phyloP scores from a whole-genome alignment of 1,140 invertebrate species.

The Zophobas morio region DNA sequence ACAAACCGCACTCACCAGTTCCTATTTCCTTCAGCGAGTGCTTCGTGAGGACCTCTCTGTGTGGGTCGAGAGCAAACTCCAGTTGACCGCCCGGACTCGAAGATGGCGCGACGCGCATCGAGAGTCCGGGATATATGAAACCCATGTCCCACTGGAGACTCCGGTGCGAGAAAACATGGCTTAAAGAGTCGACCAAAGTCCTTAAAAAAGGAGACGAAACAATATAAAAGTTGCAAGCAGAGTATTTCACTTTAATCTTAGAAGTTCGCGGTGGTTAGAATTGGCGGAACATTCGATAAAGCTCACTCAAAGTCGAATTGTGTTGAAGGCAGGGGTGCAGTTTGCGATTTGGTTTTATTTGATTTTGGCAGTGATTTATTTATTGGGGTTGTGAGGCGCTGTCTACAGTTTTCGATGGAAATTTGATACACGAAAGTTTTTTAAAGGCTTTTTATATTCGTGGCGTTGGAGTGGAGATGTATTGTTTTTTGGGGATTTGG shows the following conservation, averaged over 20 bases:
- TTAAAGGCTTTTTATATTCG: too few species aligned
- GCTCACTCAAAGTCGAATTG: not conserved
- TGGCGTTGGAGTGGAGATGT: not conserved
- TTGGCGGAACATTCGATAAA: not conserved
- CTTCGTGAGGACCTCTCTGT: slow-evolving; percentile 68
- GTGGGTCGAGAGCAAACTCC: slow-evolving; percentile 81
- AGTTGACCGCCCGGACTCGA: slow-evolving; percentile 74
- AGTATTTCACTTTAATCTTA: not conserved
- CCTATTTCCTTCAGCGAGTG: slow-evolving; percentile 68
- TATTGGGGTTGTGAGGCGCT: not conserved
- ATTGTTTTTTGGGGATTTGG: too few species aligned
- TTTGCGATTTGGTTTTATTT: not conserved
- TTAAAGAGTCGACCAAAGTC: slow-evolving; percentile 78
- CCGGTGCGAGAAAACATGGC: slow-evolving; percentile 78
- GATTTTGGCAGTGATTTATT: not conserved
- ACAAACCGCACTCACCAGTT: slow-evolving; percentile 65
- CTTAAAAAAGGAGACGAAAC: slow-evolving; percentile 56
- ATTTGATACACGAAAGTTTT: not conserved
- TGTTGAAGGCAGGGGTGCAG: not conserved
- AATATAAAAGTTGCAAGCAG: not conserved
- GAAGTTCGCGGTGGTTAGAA: not conserved
- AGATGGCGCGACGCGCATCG: slow-evolving; percentile 79
- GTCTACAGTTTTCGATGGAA: not conserved
- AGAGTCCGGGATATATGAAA: slow-evolving; percentile 78
- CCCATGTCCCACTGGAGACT: slow-evolving; percentile 81